Base-by-base conservation (phyloP, 2,888 invertebrate genomes). In the Synergus itoensis region DNA sequence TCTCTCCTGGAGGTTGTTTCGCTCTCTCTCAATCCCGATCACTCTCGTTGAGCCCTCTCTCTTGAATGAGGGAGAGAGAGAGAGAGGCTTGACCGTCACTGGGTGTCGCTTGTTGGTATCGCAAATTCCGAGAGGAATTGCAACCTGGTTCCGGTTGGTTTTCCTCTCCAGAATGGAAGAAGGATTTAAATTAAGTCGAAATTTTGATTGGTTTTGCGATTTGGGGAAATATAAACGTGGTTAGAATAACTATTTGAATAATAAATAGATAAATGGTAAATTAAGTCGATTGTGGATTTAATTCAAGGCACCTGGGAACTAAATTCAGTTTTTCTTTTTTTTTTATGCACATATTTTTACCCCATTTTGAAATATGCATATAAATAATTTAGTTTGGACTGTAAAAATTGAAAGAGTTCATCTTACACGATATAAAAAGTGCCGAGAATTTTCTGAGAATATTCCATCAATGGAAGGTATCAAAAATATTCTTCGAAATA, bases 1-100 rank as follows among this genome's bases (percentile, higher is more conserved):
- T 84, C 82, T 84, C 83, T 84, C 79, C 81, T 77, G 16, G 16
- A 18, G 53, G 53, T 73, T 53, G 2, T 73, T 77, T 64, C 43
- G 21, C 57, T 77, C 45, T 45, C 53, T 65, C 62, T 62, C 43
- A 69, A 21, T 21, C 69, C 18, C 53, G 48, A 60, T 67, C 69
- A 21, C 69, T 67, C 63, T 41, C 36, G 7, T 65, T 63, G 62
- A 67, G 79, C 40, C 79, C 80, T 81, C 79, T 80, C 80, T 77
- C 81, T 84, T 81, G 62, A 78, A 14, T 3, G n/a, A 28, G 8
- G 11, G 69, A 69, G 48, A 73, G 48, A 53, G 45, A 8, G 64
- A 18, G 64, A 11, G n/a, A 8, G 16, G 86, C 87, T 88, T 85
- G 84, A 53, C 82, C 86, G 85, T 86, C 86, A 84, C 82, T 82